A percentile compares a stretch with the other conserved stretches of the same genome.
Evolutionary conservation across 2,888 invertebrate species (phyloP).

Genomic region (Dryobota labecula): DNA sequence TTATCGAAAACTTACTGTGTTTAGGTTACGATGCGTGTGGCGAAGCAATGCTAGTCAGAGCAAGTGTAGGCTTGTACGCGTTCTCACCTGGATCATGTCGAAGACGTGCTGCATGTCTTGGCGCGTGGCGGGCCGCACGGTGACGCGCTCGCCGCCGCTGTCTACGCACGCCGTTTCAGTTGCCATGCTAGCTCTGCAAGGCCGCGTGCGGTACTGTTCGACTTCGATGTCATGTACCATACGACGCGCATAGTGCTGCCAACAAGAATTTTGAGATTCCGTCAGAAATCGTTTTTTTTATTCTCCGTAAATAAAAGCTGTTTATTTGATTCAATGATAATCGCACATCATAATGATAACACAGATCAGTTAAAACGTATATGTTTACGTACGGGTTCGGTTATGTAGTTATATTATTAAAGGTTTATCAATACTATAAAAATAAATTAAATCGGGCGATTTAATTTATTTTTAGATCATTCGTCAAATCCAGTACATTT

Average conservation of each 20-base stretch:
- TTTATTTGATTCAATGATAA: neutral
- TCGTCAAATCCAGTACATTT: too few species aligned
- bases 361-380: neutral
- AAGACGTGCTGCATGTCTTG: slow-evolving; percentile 75
- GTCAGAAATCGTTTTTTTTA: neutral
- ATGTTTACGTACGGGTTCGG: neutral
- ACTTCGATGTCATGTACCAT: neutral
- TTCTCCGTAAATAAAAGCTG: neutral
- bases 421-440: neutral
- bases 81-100: slow-evolving; percentile 79
- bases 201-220: neutral
- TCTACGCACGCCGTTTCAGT: neutral
- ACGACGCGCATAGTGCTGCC: slow-evolving; percentile 10
- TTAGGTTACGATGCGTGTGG: neutral
- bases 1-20: too few species aligned
- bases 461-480: too few species aligned
- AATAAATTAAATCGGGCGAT: neutral
- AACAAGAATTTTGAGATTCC: neutral
- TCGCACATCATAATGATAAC: too few species aligned
- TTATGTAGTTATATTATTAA: neutral
- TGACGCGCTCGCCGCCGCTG: slow-evolving; percentile 42
- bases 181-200: slow-evolving; percentile 19
- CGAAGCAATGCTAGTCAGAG: neutral
- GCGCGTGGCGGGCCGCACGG: slow-evolving; percentile 74
- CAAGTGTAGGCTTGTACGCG: neutral